Percentiles rank a stretch among this genome's conserved stretches.
Evolutionary conservation across 2,113 vertebrate genomes (phyloP).

Genomic region (Grammomys dolichurus): DNA sequence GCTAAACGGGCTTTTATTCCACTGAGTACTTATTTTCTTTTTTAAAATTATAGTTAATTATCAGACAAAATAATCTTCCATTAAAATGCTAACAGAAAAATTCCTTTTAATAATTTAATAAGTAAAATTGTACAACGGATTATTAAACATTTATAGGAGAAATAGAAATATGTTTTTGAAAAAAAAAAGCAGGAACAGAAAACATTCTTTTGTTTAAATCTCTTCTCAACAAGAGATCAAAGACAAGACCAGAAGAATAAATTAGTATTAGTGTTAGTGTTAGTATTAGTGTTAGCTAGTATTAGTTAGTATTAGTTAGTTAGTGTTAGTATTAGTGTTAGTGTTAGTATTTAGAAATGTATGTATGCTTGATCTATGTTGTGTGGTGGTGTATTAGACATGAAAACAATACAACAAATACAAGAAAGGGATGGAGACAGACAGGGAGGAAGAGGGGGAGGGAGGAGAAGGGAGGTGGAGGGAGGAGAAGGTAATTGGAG

Average conservation of each 20-base stretch:
- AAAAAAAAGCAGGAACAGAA: background rate
- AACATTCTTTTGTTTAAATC: background rate
- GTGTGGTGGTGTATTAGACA: background rate
- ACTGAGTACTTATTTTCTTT: background rate
- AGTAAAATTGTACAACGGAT: background rate
- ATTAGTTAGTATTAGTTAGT: too few relatives aligned
- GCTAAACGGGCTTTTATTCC: background rate
- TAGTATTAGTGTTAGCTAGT: too few relatives aligned
- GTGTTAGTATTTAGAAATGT: background rate
- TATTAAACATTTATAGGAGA: background rate
- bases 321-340: too few relatives aligned
- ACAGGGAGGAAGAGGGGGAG: background rate
- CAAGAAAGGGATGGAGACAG: background rate
- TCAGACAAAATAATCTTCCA: constrained; percentile 36
- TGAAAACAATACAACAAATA: constrained; percentile 1
- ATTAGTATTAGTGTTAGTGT: background rate
- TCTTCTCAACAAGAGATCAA: background rate
- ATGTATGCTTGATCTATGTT: background rate
- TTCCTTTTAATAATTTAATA: constrained; percentile 24
- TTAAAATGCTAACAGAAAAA: constrained; percentile 48
- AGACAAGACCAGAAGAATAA: background rate
- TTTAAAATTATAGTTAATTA: constrained; percentile 45
- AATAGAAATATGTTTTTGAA: background rate
- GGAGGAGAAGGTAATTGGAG: background rate
- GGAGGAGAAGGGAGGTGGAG: background rate